Evolutionary conservation across 2,888 invertebrate genomes (phyloP).

Genomic region (Scaeva pyrastri): DNA sequence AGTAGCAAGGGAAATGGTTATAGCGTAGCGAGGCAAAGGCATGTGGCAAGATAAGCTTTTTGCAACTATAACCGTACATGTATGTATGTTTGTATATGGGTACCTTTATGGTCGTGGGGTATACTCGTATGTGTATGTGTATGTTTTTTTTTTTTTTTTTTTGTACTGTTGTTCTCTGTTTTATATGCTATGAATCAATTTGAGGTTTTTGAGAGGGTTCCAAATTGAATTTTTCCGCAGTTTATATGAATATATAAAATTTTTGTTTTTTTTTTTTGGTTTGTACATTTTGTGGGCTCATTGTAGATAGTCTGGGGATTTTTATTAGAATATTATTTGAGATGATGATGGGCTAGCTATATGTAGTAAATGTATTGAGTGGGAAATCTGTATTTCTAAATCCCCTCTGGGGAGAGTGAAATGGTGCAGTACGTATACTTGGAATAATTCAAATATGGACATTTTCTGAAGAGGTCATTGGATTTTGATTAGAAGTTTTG

Average conservation of each 20-base stretch:
- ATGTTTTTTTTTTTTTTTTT: constrained; percentile 33
- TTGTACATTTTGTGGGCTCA: background rate
- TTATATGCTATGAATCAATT: constrained; percentile 75
- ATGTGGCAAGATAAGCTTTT: constrained; percentile 63
- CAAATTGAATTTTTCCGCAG: constrained; percentile 76
- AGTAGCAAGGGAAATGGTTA: constrained; percentile 28
- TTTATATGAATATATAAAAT: constrained; percentile 62
- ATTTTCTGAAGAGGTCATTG: constrained; percentile 56
- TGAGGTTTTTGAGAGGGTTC: constrained; percentile 70
- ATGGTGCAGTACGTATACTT: constrained; percentile 67
- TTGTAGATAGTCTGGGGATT: constrained; percentile 61
- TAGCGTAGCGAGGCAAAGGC: background rate
- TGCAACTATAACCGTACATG: constrained; percentile 7
- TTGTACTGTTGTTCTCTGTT: constrained; percentile 49
- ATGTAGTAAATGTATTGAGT: background rate
- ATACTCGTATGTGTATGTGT: background rate
- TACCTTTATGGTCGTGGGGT: constrained; percentile 49
- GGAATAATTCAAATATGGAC: constrained; percentile 42
- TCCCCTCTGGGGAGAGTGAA: constrained; percentile 36
- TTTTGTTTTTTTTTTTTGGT: background rate
- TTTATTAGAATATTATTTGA: constrained; percentile 67
- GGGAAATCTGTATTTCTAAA: background rate
- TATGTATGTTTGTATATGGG: too few species aligned
- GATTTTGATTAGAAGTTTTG: constrained; percentile 46
- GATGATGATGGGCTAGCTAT: constrained; percentile 13